Evolutionary conservation across 2,888 invertebrate species (phyloP).

Genomic region (Caenorhabditis macrosperma): DNA sequence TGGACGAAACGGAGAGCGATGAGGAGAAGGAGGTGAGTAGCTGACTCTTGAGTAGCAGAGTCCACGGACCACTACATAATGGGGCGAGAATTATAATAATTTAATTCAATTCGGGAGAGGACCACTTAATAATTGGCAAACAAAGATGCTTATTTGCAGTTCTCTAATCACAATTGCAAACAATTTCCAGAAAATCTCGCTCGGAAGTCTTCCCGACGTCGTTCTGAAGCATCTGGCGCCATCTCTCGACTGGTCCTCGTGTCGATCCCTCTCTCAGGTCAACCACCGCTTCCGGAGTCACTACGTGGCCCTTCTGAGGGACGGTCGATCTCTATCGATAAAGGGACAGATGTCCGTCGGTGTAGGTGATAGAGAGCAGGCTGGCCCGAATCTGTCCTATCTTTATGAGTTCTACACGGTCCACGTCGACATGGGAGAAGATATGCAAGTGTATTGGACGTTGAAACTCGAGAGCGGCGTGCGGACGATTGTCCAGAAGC

Average conservation of each 20-base stretch:
- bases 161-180: not conserved
- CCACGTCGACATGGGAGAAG: constrained; percentile 22
- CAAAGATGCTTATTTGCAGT: constrained; percentile 2
- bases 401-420: constrained; percentile 53
- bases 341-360: constrained; percentile 40
- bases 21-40: constrained; percentile 4
- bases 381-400: constrained; percentile 16
- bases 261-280: constrained; percentile 23
- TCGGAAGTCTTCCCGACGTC: constrained; percentile 28
- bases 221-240: constrained; percentile 25
- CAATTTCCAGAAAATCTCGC: not conserved
- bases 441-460: constrained; percentile 24
- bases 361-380: constrained; percentile 32
- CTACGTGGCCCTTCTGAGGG: not conserved
- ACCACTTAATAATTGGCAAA: constrained; percentile 1
- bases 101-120: not conserved
- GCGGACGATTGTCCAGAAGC: constrained; percentile 28
- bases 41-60: not conserved
- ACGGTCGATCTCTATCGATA: constrained; percentile 14
- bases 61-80: not conserved
- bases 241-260: constrained; percentile 29
- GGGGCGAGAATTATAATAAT: not conserved
- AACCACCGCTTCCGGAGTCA: constrained; percentile 21
- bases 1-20: not conserved
- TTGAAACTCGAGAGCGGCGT: constrained; percentile 32